phyloP scores from a whole-genome alignment of 2,888 invertebrate genomes.

The Eledone cirrhosa region DNA sequence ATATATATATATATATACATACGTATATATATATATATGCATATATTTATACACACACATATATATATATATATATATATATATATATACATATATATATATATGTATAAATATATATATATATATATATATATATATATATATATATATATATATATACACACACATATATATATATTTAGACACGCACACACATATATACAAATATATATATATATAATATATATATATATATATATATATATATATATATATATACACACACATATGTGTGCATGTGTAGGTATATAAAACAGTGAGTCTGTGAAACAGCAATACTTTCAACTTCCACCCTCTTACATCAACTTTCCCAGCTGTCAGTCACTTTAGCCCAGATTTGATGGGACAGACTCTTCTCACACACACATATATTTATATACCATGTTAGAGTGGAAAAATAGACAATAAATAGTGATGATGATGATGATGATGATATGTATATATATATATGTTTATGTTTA shows the following conservation, averaged over 20 bases:
- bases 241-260: background rate
- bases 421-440: too few species aligned
- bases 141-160: background rate
- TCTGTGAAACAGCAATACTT: too few species aligned
- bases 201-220: background rate
- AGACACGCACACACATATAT: background rate
- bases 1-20: background rate
- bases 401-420: too few species aligned
- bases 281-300: too few species aligned
- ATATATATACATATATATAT: slow-evolving; percentile 15
- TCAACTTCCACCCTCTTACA: too few species aligned
- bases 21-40: background rate
- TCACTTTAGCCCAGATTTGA: too few species aligned
- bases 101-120: background rate
- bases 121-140: background rate
- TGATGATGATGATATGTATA: too few species aligned
- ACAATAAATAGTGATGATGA: too few species aligned
- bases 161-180: background rate
- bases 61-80: slow-evolving; percentile 14
- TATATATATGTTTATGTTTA: too few species aligned
- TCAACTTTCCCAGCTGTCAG: too few species aligned
- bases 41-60: background rate
- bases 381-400: too few species aligned
- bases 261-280: too few species aligned
- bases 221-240: background rate